Percentiles rank a stretch among this genome's conserved stretches.
Evolutionary conservation across 2,113 vertebrate species (phyloP).

Genomic region (Tursiops truncatus): DNA sequence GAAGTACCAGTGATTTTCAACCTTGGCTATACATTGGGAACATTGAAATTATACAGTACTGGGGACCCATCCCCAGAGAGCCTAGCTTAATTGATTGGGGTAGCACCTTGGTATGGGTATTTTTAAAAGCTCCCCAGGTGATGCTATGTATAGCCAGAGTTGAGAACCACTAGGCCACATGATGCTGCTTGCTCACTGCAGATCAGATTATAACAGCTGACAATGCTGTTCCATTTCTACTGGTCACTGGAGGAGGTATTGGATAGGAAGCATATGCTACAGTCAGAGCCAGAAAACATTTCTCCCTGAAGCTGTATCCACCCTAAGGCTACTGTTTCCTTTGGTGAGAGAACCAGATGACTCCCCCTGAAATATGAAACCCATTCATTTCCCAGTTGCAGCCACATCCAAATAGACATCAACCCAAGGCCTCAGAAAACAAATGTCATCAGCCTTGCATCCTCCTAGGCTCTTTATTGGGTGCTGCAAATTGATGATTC

Average conservation of each 20-base stretch:
- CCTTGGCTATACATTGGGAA: not conserved
- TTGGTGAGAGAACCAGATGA: not conserved
- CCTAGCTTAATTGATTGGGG: not conserved
- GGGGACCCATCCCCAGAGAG: not conserved
- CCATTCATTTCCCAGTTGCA: not conserved
- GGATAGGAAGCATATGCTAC: not conserved
- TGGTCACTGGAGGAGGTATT: not conserved
- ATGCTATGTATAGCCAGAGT: not conserved
- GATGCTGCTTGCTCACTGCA: not conserved
- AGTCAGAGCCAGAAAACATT: not conserved
- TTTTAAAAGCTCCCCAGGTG: not conserved
- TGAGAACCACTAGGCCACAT: not conserved
- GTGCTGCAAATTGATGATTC: not conserved
- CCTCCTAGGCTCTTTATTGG: not conserved
- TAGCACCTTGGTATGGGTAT: not conserved
- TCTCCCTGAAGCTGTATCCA: not conserved
- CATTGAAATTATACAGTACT: not conserved
- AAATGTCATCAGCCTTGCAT: not conserved
- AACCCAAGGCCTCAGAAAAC: not conserved
- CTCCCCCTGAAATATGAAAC: not conserved
- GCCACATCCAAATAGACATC: slow-evolving; percentile 24
- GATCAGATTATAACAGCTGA: not conserved
- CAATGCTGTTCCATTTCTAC: not conserved
- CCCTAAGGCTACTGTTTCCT: not conserved
- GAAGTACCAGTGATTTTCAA: not conserved